These are phyloP conservation scores for Characodon lateralis DNA, from an alignment of 2,797 vertebrate genomes.

Conservation along the genomic window DNA sequence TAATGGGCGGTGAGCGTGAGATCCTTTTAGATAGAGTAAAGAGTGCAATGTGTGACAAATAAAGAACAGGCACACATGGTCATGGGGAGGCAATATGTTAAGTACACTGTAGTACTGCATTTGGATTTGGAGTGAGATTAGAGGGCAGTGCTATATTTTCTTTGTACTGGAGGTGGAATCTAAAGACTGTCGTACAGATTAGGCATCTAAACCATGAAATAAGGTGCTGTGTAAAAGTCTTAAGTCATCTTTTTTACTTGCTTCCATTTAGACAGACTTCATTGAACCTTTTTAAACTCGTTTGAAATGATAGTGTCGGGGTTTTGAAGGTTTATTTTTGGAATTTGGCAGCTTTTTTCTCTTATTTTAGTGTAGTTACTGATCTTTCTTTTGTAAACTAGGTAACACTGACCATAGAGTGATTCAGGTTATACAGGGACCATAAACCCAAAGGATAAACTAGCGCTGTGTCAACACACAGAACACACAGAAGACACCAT, in stretches of 20 bases:
- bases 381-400: neutral
- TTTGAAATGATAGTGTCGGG: neutral
- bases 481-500: too few species aligned
- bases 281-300: neutral
- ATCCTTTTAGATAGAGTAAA: constrained; percentile 41
- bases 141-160: constrained; percentile 29
- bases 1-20: constrained; percentile 29
- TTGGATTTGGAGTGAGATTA: neutral
- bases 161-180: constrained; percentile 26
- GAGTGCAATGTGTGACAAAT: constrained; percentile 35
- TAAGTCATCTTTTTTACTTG: neutral
- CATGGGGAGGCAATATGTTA: constrained; percentile 30
- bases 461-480: too few species aligned
- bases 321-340: neutral
- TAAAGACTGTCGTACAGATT: constrained; percentile 26
- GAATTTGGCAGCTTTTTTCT: neutral
- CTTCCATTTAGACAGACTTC: too few species aligned
- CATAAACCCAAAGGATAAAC: neutral
- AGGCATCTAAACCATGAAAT: constrained; percentile 47
- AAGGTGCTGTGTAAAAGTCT: constrained; percentile 7
- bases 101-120: constrained; percentile 1
- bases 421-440: neutral
- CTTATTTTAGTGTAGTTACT: neutral
- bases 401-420: neutral
- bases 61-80: constrained; percentile 17